Evolutionary conservation across 92 coral and sea anemone species (phyloP).

Genomic region (Heteractis magnifica): DNA sequence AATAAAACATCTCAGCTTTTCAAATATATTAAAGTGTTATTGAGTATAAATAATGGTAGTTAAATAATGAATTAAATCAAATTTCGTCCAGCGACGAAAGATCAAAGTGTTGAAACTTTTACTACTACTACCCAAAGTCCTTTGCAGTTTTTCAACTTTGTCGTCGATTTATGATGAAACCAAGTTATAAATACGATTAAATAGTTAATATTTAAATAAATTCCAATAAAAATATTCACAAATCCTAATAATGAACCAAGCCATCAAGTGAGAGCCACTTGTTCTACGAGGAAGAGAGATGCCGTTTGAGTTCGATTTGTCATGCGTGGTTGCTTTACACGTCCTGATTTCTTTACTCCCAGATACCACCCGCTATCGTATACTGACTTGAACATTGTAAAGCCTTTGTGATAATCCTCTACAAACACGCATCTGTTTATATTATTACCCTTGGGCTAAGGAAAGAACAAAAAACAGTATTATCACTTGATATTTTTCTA

Average conservation of each 20-base stretch:
- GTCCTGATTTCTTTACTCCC: slow-evolving; percentile 45
- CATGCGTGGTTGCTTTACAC: slow-evolving; percentile 17
- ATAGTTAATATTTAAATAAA: not conserved
- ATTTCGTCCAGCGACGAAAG: not conserved
- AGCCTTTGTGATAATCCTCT: slow-evolving; percentile 41
- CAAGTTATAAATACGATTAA: slow-evolving; percentile 2
- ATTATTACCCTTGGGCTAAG: slow-evolving; percentile 43
- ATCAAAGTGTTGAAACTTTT: not conserved
- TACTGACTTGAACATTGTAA: slow-evolving; percentile 46
- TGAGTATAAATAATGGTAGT: not conserved
- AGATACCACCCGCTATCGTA: slow-evolving; percentile 39
- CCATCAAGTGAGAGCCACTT: not conserved
- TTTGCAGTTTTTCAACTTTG: slow-evolving; percentile 9
- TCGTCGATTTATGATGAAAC: not conserved
- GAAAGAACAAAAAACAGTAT: not conserved
- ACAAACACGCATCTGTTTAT: slow-evolving; percentile 45
- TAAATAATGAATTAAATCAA: not conserved
- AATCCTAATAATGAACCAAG: not conserved
- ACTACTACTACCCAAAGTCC: not conserved
- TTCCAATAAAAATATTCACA: slow-evolving; percentile 8
- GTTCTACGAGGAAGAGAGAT: slow-evolving; percentile 12
- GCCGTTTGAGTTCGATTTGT: slow-evolving; percentile 24
- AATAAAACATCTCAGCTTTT: not conserved
- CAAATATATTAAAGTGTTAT: not conserved
- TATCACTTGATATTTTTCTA: not conserved